phyloP scores from a whole-genome alignment of 1,140 invertebrate genomes.

The Drosophila subpulchrella region DNA sequence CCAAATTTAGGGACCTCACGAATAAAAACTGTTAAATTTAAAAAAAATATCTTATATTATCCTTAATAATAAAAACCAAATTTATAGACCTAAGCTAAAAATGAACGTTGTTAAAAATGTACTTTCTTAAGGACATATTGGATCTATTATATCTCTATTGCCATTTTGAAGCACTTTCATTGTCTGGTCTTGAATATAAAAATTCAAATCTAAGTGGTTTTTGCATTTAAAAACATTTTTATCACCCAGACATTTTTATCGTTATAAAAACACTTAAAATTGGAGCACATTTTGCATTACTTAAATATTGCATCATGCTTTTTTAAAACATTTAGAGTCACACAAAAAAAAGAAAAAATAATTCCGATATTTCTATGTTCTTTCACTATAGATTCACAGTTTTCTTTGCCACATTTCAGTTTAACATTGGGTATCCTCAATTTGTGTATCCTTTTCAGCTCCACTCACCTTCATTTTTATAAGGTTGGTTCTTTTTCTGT shows the following conservation, averaged over 20 bases:
- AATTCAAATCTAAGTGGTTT: background rate
- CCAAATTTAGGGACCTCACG: too few relatives aligned
- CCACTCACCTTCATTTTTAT: slow-evolving; percentile 69
- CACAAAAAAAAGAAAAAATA: background rate
- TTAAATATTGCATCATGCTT: background rate
- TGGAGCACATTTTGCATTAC: background rate
- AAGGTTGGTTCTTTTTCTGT: slow-evolving; percentile 9
- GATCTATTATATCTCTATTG: too few relatives aligned
- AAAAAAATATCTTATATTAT: too few relatives aligned
- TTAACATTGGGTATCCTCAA: background rate
- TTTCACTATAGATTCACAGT: background rate
- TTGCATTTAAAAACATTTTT: background rate
- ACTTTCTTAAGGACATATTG: too few relatives aligned
- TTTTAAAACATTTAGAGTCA: background rate
- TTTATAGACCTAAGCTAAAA: too few relatives aligned
- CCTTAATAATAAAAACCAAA: too few relatives aligned
- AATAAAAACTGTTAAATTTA: too few relatives aligned
- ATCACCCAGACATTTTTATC: background rate
- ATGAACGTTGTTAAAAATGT: too few relatives aligned
- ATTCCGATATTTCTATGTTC: background rate
- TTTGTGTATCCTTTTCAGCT: background rate
- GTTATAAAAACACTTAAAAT: background rate
- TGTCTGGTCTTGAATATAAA: too few relatives aligned
- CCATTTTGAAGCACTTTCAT: too few relatives aligned
- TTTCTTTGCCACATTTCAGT: background rate